phyloP scores from a whole-genome alignment of 2,797 vertebrate species.

The Poecilia picta region DNA sequence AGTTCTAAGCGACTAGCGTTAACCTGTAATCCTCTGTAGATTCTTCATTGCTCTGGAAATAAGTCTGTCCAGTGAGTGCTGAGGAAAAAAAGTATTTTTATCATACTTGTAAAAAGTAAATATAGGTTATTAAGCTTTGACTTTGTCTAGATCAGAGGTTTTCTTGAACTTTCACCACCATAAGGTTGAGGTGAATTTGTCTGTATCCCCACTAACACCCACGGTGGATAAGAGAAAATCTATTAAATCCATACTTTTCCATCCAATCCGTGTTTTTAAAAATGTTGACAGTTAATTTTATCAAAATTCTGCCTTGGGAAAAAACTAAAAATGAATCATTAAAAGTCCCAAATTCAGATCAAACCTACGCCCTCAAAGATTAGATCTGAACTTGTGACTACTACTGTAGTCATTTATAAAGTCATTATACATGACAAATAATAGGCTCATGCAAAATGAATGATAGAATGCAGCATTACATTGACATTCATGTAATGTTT shows the following conservation, averaged over 20 bases:
- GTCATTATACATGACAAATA: not conserved
- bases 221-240: not conserved
- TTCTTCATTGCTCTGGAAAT: not conserved
- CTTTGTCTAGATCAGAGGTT: not conserved
- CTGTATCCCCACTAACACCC: not conserved
- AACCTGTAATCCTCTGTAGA: not conserved
- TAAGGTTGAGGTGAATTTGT: too few relatives aligned
- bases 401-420: not conserved
- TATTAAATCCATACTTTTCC: not conserved
- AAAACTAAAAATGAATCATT: not conserved
- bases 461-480: not conserved
- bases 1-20: not conserved
- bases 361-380: not conserved
- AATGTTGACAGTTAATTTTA: not conserved
- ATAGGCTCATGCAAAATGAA: not conserved
- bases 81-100: not conserved
- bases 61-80: not conserved
- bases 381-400: not conserved
- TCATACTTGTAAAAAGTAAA: not conserved
- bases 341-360: not conserved
- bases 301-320: not conserved
- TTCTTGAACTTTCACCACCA: not conserved
- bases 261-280: not conserved
- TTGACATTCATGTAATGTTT: not conserved
- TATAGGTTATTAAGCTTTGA: not conserved